Percentiles rank a stretch among this genome's conserved stretches.
Conservation (phyloP, 2,797 vertebrate species). For the Parauchenoglanis ngamensis region DNA sequence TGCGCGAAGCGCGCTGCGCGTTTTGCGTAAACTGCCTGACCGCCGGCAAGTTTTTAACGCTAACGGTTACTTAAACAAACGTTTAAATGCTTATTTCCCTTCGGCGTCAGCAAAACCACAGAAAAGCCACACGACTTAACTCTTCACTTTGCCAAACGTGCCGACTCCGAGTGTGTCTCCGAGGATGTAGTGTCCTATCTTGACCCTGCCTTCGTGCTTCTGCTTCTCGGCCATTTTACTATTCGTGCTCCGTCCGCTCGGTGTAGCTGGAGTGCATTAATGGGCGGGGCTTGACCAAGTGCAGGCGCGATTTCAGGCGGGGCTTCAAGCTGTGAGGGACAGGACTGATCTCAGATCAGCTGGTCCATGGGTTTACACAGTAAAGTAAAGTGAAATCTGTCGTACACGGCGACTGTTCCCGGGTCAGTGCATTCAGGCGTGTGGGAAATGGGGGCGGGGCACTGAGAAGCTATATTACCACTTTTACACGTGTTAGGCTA, state of each 20-base stretch:
- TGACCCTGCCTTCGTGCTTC: conserved; percentile 95
- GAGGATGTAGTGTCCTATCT: conserved; percentile 95
- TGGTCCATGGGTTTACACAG: too few species aligned
- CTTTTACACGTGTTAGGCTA: conserved; percentile 9
- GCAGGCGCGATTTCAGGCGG: background rate
- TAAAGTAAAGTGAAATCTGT: background rate
- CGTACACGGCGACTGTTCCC: background rate
- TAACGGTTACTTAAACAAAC: conserved; percentile 43
- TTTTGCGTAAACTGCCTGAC: conserved; percentile 54
- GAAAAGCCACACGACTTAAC: conserved; percentile 82
- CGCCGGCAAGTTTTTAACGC: conserved; percentile 69
- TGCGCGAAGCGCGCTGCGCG: conserved; percentile 55
- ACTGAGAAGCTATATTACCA: background rate
- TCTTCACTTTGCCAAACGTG: conserved; percentile 99
- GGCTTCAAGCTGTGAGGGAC: background rate
- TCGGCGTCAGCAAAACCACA: conserved; percentile 5
- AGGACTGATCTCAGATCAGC: conserved; percentile 15
- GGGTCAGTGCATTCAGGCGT: background rate
- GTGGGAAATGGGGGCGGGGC: conserved; percentile 6
- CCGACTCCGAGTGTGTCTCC: conserved; percentile 97
- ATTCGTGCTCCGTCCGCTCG: conserved; percentile 51
- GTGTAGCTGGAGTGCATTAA: conserved; percentile 1
- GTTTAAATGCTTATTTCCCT: background rate
- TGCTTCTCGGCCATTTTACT: conserved; percentile 92
- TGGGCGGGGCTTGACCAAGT: conserved; percentile 9